phyloP scores from a whole-genome alignment of 2,113 vertebrate species.

The Accipiter virgatus region DNA sequence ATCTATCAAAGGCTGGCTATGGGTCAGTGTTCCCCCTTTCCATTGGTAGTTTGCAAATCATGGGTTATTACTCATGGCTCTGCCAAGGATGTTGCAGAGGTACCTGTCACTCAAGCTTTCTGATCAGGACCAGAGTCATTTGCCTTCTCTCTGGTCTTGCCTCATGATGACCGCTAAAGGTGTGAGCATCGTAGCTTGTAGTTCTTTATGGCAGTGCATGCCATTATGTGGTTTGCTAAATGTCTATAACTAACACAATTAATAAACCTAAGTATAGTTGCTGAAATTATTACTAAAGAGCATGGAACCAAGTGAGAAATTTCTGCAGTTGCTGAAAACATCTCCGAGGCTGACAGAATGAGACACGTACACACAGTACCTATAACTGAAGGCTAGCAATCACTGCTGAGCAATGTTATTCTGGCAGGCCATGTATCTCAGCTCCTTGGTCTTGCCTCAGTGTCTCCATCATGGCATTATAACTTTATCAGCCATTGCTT shows the following conservation, averaged over 20 bases:
- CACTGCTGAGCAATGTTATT: background rate
- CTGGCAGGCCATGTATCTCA: background rate
- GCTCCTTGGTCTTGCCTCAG: background rate
- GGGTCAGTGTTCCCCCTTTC: background rate
- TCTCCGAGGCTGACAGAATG: background rate
- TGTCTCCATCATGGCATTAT: background rate
- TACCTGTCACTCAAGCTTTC: background rate
- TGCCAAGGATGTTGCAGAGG: background rate
- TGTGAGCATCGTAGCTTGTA: background rate
- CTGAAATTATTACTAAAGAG: background rate
- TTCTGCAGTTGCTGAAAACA: background rate
- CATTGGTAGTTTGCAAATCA: background rate
- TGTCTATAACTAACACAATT: background rate
- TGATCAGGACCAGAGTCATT: background rate
- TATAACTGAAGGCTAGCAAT: background rate
- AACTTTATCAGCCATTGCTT: background rate
- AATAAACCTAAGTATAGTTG: background rate
- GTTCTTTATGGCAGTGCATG: background rate
- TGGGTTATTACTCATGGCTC: background rate
- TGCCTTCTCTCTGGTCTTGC: background rate
- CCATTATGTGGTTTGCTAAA: background rate
- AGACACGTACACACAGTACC: background rate
- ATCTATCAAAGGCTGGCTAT: background rate
- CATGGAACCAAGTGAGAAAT: background rate
- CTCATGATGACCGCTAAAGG: background rate